Evolutionary conservation across 2,113 vertebrate genomes (phyloP), one percentile per base, ranked within the genome.

Genomic region (Nothocercus nigrocapillus): DNA sequence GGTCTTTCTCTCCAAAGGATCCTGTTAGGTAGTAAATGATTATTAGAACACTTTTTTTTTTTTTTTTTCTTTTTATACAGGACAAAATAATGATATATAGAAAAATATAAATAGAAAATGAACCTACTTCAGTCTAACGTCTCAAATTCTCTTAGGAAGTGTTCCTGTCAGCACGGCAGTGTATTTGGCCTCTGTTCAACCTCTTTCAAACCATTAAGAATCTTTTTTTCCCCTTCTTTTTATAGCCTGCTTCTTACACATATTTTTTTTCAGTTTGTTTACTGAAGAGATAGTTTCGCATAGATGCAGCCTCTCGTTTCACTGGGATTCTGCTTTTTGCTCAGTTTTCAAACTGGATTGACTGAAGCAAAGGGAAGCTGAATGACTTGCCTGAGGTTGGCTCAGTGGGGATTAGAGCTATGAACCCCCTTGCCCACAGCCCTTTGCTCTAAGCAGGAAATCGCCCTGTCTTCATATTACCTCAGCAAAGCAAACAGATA

Each of bases 21-120:
- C 69, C 58, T 49, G 73, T 79, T 94, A 87, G 89, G 95, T 91
- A 62, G 53, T 34, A 88, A 97, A 89, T 96, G 95, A 88, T 93
- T 96, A 68, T 95, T 88, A 92, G 97, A 97, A 89, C 54, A 44
- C 22, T 49, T 56, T 61, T 21, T 49, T 22, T 47, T 85, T 92
- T 88, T 36, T 36, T 36, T 47, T 85, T 92, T 88, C 8, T 36
- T 36, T 86, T 81, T 93, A 70, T 86, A 5, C 14, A 32, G 53
- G 38, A 27, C 32, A 85, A 36, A 87, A 67, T 93, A 64, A 44
- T 62, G 94, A 86, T 95, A 94, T 93, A 89, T 77, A 64, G 34
- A 88, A 53, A 92, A 95, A 94, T 93, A 87, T 91, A 88, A 88
- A 83, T 66, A 94, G 56, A 72, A 94, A 85, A 86, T 64, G 54